Base-by-base conservation (phyloP, 2,797 vertebrate species). In the Sparus aurata region DNA sequence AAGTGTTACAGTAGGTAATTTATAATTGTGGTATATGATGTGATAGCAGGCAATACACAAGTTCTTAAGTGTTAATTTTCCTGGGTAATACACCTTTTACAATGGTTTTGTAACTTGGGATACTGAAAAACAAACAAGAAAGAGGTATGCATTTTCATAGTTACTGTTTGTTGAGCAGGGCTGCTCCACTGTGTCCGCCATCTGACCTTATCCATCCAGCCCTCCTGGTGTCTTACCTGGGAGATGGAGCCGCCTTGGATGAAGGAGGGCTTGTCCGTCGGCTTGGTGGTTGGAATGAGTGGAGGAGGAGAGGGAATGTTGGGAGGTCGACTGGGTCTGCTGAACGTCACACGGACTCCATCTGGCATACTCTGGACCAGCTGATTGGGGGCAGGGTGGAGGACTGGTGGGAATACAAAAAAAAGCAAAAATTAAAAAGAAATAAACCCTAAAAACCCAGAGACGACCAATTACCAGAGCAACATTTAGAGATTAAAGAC, bases 241-340 rank as follows among this genome's bases (percentile, higher is more conserved):
- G 98, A 99, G 87, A 99, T 99, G 45, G 98, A 99, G 84, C 98
- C 98, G 75, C 98, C 98, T 88, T 98, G 97, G 89, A 99, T 98
- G 92, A 99, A 99, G 54, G 98, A 98, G 17, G 98, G 98, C 88
- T 99, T 99, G 94, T 99, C 98, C 9, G 97, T 96, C 73, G 97
- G 96, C 93, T 99, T 99, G 89, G 97, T 97, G 55, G 98, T 99
- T 47, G 98, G 98, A 94, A 99, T 99, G 93, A 99, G 98, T 1
- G 98, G 98, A 54, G 98, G 98, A 5, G 98, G 98, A 89, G 96
- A 96, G 63, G 96, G 96, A 95, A 96, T 96, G 95, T 96, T 96
- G 79, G 95, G 80, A 5, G 97, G 97, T 82, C 97, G 95, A 80
- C 97, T 97, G 87, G 97, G 96, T 83, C 98, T 96, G 65, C 96